Evolutionary conservation across 2,113 vertebrate species (phyloP), one percentile per base, ranked within the genome.

Genomic region (Pelusios castaneus): DNA sequence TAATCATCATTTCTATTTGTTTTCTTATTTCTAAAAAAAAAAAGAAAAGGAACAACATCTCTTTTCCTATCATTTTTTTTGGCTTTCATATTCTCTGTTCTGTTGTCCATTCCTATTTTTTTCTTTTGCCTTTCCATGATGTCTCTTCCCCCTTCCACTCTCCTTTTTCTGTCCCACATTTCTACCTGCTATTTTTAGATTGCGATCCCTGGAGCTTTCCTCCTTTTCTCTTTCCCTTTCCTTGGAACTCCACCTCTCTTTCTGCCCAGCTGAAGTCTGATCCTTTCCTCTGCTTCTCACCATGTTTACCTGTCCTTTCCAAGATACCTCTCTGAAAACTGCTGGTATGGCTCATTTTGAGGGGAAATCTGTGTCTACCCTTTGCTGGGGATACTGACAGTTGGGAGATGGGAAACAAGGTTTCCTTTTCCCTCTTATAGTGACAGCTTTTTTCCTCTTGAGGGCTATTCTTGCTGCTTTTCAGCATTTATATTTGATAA

Each of bases 181-280:
- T 4, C 2, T 17, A 22, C n/a, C 1, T 12, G 47, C 16, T 45
- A 45, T 34, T 49, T 5, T 0, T 1, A 11, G 54, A 16, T 34
- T 19, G 11, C 10, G 1, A n/a, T 77, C 10, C 60, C 52, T 78
- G 11, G 19, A 24, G 31, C n/a, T 67, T 47, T 47, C 49, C 45
- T 24, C 8, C 21, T 34, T 34, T 25, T 25, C 47, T 52, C 49
- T 51, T 51, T 70, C 78, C 63, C n/a, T 19, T 8, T 70, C n/a
- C 24, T 4, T 4, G 31, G 8, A 12, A 49, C 34, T n/a, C n/a
- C 56, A 63, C 29, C 27, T 60, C 31, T 49, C 22, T 4, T 24
- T 67, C n/a, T 67, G 8, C 34, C 58, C 34, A 70, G 34, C 47
- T 67, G 43, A 67, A 83, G 29, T 47, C 82, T 67, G n/a, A 83